Evolutionary conservation across 2,113 vertebrate species (phyloP).

Genomic region (Capreolus pygargus): DNA sequence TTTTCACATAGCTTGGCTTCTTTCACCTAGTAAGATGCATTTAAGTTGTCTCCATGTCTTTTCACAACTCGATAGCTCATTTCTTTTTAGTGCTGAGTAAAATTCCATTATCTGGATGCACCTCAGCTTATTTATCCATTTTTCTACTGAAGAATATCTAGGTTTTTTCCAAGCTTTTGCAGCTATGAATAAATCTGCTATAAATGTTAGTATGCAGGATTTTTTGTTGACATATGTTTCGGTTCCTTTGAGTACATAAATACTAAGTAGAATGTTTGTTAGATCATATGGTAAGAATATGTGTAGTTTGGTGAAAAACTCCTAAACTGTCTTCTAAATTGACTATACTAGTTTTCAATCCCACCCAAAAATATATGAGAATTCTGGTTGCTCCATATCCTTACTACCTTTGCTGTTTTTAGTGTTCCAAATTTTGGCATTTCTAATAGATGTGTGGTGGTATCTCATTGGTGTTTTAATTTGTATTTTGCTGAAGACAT

Average conservation of each 20-base stretch:
- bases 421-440: neutral
- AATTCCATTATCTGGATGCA: neutral
- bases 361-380: neutral
- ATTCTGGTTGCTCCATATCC: neutral
- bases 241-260: neutral
- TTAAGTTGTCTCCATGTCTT: neutral
- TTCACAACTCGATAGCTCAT: neutral
- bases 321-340: neutral
- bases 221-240: neutral
- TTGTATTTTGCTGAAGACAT: neutral
- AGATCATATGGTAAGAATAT: neutral
- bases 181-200: neutral
- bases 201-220: neutral
- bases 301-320: neutral
- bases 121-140: neutral
- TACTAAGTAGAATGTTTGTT: neutral
- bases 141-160: neutral
- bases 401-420: neutral
- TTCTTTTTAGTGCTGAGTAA: neutral
- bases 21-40: neutral
- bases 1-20: neutral
- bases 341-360: neutral
- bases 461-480: neutral
- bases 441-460: neutral
- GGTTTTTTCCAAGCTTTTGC: neutral